Conservation (phyloP, 1,140 invertebrate species). For the Polyergus mexicanus region DNA sequence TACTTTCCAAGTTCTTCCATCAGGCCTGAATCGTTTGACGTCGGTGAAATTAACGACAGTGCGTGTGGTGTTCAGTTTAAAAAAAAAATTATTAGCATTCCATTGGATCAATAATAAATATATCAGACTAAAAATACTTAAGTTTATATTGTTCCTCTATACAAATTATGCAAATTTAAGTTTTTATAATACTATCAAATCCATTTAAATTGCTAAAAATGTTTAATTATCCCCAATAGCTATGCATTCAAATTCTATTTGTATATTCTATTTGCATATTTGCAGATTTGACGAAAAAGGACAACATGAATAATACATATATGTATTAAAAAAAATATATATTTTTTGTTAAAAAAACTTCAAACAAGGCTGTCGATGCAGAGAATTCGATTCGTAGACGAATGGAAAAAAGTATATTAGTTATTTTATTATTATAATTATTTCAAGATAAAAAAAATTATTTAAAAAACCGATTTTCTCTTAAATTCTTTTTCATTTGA, state of each 20-base stretch:
- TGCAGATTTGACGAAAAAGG: background rate
- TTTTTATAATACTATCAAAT: background rate
- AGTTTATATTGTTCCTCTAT: background rate
- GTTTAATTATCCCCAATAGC: background rate
- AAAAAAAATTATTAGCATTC: constrained; percentile 29
- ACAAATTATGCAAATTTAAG: background rate
- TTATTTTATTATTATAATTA: background rate
- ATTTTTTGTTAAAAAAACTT: background rate
- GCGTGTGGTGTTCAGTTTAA: constrained; percentile 64
- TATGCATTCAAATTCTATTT: no score
- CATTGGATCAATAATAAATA: constrained; percentile 3
- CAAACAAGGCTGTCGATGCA: background rate
- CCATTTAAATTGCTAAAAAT: background rate
- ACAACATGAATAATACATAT: no score
- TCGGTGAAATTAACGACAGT: constrained; percentile 78
- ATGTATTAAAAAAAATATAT: background rate
- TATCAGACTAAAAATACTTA: background rate
- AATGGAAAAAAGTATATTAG: background rate
- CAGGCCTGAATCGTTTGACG: constrained; percentile 57
- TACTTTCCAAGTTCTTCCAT: constrained; percentile 68
- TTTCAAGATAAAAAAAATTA: background rate
- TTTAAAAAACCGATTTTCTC: background rate
- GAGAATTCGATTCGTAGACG: background rate
- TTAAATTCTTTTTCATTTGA: background rate
- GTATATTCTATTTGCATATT: background rate